Evolutionary conservation across 1,140 invertebrate genomes (phyloP).

Genomic region (Elysia chlorotica): DNA sequence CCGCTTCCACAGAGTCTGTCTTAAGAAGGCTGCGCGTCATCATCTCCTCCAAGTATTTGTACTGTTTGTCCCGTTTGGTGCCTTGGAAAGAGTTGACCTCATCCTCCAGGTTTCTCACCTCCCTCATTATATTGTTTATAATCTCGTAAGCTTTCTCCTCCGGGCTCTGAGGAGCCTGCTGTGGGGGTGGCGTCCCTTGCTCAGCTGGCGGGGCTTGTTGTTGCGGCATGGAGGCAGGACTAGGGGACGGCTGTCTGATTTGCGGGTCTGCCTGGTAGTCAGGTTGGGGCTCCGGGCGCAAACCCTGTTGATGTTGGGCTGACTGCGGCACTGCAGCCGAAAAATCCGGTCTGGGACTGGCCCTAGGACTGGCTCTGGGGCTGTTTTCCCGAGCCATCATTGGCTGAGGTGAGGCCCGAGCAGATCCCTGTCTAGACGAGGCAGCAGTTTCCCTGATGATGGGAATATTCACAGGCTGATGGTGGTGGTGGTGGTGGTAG

Average conservation of each 20-base stretch:
- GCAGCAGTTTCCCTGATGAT: constrained; percentile 6
- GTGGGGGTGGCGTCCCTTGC: constrained; percentile 35
- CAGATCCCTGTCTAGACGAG: neutral
- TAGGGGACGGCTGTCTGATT: neutral
- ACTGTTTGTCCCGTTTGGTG: constrained; percentile 78
- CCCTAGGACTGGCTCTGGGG: neutral
- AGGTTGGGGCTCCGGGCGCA: constrained; percentile 6
- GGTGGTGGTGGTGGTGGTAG: constrained; percentile 15
- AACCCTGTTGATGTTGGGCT: constrained; percentile 4
- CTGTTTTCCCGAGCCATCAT: neutral
- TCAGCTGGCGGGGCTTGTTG: neutral
- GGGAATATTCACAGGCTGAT: constrained; percentile 16
- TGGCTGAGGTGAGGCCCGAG: neutral
- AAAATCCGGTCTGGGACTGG: constrained; percentile 13
- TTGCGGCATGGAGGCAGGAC: neutral
- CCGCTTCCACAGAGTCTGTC: constrained; percentile 88
- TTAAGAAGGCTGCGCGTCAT: constrained; percentile 88
- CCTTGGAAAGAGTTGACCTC: constrained; percentile 81
- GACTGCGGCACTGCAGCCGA: constrained; percentile 14
- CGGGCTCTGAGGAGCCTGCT: constrained; percentile 43
- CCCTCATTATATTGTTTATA: constrained; percentile 79
- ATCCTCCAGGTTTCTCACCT: constrained; percentile 77
- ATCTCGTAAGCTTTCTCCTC: constrained; percentile 74
- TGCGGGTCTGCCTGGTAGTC: neutral
- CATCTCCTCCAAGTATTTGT: constrained; percentile 92